Conservation (phyloP, 2,888 invertebrate genomes). For the Osmoderma eremita region DNA sequence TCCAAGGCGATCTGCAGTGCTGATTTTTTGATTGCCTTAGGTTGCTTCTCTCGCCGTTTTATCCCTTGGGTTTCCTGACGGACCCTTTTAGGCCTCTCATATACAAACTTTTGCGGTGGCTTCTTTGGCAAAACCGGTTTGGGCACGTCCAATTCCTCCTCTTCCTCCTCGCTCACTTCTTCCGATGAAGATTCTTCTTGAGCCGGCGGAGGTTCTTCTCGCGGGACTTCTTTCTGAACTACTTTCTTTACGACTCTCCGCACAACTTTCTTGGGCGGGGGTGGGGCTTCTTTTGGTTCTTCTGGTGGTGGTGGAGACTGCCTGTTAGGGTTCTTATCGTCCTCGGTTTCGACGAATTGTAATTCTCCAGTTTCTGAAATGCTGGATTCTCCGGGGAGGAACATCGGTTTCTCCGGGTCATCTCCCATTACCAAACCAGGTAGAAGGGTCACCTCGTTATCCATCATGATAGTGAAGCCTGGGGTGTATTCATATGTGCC, state of each 20-base stretch:
- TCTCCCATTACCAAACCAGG: conserved; percentile 81
- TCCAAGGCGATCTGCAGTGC: conserved; percentile 32
- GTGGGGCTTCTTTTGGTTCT: conserved; percentile 52
- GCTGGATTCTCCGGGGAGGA: conserved; percentile 61
- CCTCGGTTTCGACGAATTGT: conserved; percentile 60
- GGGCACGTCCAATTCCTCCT: conserved; percentile 36
- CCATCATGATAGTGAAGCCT: conserved; percentile 81
- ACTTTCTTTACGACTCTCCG: conserved; percentile 52
- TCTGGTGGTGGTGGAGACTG: conserved; percentile 51
- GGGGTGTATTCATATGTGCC: conserved; percentile 80
- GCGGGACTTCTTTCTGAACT: conserved; percentile 5
- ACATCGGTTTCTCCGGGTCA: conserved; percentile 65
- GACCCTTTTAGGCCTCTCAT: conserved; percentile 59
- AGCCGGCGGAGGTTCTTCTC: no score
- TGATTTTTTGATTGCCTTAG: conserved; percentile 44
- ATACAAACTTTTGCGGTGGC: conserved; percentile 52
- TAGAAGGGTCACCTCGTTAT: conserved; percentile 81
- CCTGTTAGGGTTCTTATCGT: conserved; percentile 61
- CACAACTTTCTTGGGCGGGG: conserved; percentile 52
- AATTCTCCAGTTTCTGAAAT: conserved; percentile 61
- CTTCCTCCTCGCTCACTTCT: conserved; percentile 43
- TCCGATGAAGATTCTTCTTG: conserved; percentile 45
- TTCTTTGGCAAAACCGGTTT: conserved; percentile 40
- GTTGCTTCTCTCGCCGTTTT: conserved; percentile 57
- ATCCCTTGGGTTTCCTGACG: conserved; percentile 30